Percentiles rank a stretch among this genome's conserved stretches.
phyloP scores from a whole-genome alignment of 37 sponge, comb jelly and placozoan genomes.

The Hexactinellida sp. region DNA sequence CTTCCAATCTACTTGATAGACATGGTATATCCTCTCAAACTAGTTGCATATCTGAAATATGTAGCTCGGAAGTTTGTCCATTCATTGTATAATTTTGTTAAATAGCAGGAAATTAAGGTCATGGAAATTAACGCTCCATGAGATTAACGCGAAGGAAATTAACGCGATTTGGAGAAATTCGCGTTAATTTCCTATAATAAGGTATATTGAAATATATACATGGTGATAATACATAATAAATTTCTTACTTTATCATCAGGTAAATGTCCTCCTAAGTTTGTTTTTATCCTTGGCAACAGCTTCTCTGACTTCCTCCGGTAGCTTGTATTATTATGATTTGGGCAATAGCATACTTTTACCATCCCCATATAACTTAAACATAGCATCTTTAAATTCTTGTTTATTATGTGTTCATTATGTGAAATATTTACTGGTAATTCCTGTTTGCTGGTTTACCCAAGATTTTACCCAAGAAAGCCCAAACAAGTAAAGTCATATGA shows the following conservation, averaged over 20 bases:
- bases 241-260: not conserved
- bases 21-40: too few relatives aligned
- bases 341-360: not conserved
- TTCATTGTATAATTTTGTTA: too few relatives aligned
- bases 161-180: too few relatives aligned
- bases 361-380: slow-evolving; percentile 12
- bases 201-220: not conserved
- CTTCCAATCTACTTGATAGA: too few relatives aligned
- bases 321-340: slow-evolving; percentile 1
- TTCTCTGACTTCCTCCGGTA: slow-evolving; percentile 12
- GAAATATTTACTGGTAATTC: not conserved
- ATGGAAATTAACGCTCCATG: too few relatives aligned
- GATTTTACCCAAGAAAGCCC: slow-evolving; percentile 13
- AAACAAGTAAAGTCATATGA: not conserved
- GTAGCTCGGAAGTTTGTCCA: too few relatives aligned
- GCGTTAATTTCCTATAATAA: too few relatives aligned
- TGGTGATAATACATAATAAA: not conserved
- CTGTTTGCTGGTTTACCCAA: not conserved
- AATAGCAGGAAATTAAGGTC: too few relatives aligned
- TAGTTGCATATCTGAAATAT: too few relatives aligned
- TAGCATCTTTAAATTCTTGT: slow-evolving; percentile 2
- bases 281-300: slow-evolving; percentile 1
- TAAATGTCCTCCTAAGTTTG: slow-evolving; percentile 1
- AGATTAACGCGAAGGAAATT: too few relatives aligned
- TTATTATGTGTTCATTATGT: not conserved